These are phyloP conservation scores for Ptiloglossa arizonensis DNA, from an alignment of 1,140 invertebrate species.

Conservation along the genomic window DNA sequence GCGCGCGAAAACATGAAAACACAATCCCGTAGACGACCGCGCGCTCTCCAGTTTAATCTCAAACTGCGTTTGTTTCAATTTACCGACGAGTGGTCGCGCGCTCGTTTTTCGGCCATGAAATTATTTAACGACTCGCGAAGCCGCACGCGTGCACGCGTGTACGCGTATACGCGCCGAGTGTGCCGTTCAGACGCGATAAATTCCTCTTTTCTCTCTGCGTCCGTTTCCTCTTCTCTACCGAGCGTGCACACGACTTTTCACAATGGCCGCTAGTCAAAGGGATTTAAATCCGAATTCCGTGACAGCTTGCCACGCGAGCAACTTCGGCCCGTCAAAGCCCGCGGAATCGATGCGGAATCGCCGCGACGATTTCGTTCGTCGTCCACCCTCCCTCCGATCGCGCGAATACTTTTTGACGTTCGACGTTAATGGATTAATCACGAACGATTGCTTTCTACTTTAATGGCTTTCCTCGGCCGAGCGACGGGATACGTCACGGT, in stretches of 20 bases:
- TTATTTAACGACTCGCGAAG: conserved; percentile 12
- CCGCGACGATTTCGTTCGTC: neutral
- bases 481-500: neutral
- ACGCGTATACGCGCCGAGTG: neutral
- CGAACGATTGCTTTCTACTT: too few relatives aligned
- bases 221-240: neutral
- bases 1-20: conserved; percentile 14
- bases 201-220: neutral
- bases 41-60: conserved; percentile 10
- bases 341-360: neutral
- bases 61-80: neutral
- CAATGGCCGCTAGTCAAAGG: neutral
- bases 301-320: neutral
- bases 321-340: too few relatives aligned
- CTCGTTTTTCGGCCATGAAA: conserved; percentile 18
- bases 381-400: neutral
- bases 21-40: neutral
- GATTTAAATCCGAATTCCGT: neutral
- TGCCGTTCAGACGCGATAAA: too few relatives aligned
- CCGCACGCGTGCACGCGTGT: neutral
- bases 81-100: neutral
- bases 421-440: neutral
- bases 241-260: too few relatives aligned
- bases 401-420: neutral
- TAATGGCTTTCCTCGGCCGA: neutral